Percentiles rank a stretch among this genome's conserved stretches.
These are phyloP conservation scores for Tethea ocularis DNA, from an alignment of 2,888 invertebrate species.

Conservation along the genomic window DNA sequence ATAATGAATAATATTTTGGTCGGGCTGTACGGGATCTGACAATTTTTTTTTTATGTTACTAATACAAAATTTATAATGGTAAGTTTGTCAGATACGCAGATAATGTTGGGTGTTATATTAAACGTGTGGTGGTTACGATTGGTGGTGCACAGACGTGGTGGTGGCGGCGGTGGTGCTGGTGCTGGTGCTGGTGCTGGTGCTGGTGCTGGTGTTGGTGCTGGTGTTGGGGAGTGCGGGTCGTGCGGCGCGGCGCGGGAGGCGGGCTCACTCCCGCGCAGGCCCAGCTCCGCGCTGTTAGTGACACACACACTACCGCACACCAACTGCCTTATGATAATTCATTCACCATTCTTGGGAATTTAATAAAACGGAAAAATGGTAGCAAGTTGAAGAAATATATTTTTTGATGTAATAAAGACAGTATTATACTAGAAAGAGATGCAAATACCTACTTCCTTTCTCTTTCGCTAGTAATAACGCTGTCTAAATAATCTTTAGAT, in stretches of 20 bases:
- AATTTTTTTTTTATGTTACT: too few relatives aligned
- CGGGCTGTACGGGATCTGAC: too few relatives aligned
- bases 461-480: too few relatives aligned
- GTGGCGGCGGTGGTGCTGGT: constrained; percentile 17
- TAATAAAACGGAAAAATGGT: neutral
- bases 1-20: too few relatives aligned
- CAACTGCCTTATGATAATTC: neutral
- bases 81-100: neutral
- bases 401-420: too few relatives aligned
- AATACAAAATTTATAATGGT: too few relatives aligned
- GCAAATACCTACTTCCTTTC: too few relatives aligned
- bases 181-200: constrained; percentile 30
- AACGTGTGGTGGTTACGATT: constrained; percentile 20
- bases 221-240: constrained; percentile 46
- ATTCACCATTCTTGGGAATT: neutral
- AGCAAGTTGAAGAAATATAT: too few relatives aligned
- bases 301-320: constrained; percentile 18
- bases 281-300: constrained; percentile 65
- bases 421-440: too few relatives aligned
- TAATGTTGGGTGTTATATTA: constrained; percentile 26
- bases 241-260: constrained; percentile 45
- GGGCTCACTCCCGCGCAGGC: constrained; percentile 61
- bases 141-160: constrained; percentile 13
- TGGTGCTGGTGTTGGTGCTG: too few relatives aligned
- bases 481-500: too few relatives aligned